Percentiles rank a stretch among this genome's conserved stretches.
These are phyloP conservation scores for Myiopsitta monachus DNA, from an alignment of 2,113 vertebrate genomes.

Conservation along the genomic window DNA sequence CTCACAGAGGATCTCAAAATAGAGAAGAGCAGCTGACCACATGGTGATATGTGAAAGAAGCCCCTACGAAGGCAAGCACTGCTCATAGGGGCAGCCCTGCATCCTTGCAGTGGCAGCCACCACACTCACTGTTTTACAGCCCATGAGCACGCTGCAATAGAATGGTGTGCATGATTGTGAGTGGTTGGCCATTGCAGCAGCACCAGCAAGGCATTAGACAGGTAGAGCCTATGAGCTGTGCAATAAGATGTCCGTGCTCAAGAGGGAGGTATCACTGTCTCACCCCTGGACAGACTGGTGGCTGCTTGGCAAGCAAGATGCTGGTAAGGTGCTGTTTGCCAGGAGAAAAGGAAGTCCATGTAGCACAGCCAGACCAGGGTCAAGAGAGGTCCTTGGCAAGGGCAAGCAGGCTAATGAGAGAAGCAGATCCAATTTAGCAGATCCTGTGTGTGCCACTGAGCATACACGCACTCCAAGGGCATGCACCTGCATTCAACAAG, in stretches of 20 bases:
- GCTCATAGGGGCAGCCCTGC: background rate
- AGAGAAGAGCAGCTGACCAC: background rate
- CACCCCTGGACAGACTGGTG: background rate
- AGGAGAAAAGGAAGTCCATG: background rate
- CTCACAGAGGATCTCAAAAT: background rate
- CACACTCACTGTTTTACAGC: background rate
- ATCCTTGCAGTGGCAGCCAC: background rate
- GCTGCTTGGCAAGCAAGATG: background rate
- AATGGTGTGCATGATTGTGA: background rate
- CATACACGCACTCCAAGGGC: background rate
- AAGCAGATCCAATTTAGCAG: background rate
- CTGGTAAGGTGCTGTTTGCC: background rate
- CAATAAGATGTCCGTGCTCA: background rate
- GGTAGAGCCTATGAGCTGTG: accelerated
- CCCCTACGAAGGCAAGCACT: accelerated
- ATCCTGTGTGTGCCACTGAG: accelerated
- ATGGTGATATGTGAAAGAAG: accelerated
- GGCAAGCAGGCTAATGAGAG: background rate
- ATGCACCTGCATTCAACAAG: accelerated
- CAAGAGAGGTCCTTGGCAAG: background rate
- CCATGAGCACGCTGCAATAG: background rate
- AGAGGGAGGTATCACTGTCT: background rate
- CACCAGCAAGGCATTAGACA: background rate
- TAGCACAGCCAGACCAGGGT: background rate
- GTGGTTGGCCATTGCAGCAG: background rate